A percentile compares a stretch with the other conserved stretches of the same genome.
These are phyloP conservation scores for Bergia sp. DNA, from an alignment of 92 coral and sea anemone species.

Conservation along the genomic window DNA sequence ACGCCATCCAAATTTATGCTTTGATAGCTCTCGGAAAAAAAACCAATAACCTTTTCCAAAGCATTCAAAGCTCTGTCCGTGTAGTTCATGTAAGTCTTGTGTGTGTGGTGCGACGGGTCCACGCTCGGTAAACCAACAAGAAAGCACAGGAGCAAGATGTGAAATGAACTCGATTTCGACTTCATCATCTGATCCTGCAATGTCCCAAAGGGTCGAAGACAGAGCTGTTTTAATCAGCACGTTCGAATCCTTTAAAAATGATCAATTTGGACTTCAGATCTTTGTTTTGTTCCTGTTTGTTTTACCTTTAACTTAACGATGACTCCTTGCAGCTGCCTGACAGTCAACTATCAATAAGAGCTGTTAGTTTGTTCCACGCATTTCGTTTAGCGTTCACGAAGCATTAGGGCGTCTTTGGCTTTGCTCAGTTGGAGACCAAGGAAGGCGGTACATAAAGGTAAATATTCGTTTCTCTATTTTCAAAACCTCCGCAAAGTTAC, in stretches of 20 bases:
- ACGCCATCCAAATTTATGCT: conserved; percentile 81
- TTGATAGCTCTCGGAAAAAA: conserved; percentile 60
- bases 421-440: neutral
- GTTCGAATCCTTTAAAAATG: neutral
- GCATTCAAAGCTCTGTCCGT: conserved; percentile 45
- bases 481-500: neutral
- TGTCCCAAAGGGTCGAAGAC: neutral
- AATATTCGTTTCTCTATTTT: neutral
- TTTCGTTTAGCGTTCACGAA: neutral
- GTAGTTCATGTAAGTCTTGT: conserved; percentile 28
- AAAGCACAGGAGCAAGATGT: neutral
- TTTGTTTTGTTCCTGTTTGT: too few species aligned
- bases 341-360: neutral
- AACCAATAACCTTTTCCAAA: conserved; percentile 61
- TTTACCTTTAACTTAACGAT: too few species aligned
- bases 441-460: too few species aligned
- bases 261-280: neutral
- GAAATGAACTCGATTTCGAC: neutral
- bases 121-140: neutral
- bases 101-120: neutral
- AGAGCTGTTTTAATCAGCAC: neutral
- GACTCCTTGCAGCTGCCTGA: neutral
- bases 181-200: neutral
- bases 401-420: neutral
- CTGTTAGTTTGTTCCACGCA: conserved; percentile 2